phyloP scores from a whole-genome alignment of 1,140 invertebrate genomes.

The Penaeus indicus region DNA sequence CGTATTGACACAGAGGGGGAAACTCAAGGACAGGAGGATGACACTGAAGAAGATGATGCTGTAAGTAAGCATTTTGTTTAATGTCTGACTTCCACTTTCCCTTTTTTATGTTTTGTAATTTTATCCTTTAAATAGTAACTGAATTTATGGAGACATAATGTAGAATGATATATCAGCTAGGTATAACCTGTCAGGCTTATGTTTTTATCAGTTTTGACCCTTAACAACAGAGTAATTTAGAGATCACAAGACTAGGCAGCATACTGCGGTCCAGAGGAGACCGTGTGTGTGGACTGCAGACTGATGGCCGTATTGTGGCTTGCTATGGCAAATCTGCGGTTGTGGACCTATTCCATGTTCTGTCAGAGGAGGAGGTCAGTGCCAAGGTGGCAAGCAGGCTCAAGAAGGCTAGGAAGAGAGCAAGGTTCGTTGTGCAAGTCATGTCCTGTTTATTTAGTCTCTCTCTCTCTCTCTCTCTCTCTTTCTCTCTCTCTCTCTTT shows the following conservation, averaged over 20 bases:
- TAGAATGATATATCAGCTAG: too few species aligned
- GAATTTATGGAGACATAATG: too few species aligned
- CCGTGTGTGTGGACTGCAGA: slow-evolving; percentile 78
- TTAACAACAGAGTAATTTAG: slow-evolving; percentile 44
- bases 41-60: slow-evolving; percentile 47
- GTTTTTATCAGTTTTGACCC: neutral
- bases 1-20: slow-evolving; percentile 42
- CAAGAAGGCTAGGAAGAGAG: slow-evolving; percentile 76
- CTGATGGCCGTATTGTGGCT: slow-evolving; percentile 79
- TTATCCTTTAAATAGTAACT: too few species aligned
- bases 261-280: slow-evolving; percentile 83
- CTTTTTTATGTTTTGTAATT: too few species aligned
- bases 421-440: slow-evolving; percentile 38
- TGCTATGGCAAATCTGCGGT: slow-evolving; percentile 86
- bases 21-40: neutral
- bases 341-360: slow-evolving; percentile 88
- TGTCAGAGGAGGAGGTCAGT: slow-evolving; percentile 81
- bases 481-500: too few species aligned
- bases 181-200: neutral
- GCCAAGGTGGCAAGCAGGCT: slow-evolving; percentile 80
- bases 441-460: too few species aligned
- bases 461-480: too few species aligned
- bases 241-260: slow-evolving; percentile 74
- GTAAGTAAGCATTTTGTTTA: slow-evolving; percentile 3
- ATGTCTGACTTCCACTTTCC: too few species aligned